Base-by-base conservation (phyloP, 2,797 vertebrate species). In the Ciconia nigra region DNA sequence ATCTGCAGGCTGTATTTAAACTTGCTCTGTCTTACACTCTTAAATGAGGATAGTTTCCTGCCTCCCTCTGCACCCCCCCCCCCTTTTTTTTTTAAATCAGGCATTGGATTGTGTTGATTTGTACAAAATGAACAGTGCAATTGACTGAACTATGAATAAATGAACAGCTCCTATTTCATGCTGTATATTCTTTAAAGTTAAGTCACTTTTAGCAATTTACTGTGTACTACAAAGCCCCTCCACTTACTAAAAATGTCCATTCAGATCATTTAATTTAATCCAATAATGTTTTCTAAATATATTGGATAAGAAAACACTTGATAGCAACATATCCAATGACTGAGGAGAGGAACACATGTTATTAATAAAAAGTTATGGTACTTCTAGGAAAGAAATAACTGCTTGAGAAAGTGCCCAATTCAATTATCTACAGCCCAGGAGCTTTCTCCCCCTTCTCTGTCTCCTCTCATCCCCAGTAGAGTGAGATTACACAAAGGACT, bases 41-140 rank as follows among this genome's bases (percentile, higher is more conserved):
- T 25, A 61, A 62, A 14, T 0, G 0, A 70, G 15, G 29, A 13
- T 31, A 37, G 47, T 10, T 37, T 77, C 54, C 63, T 22, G 14
- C 12, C 29, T 44, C 55, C 4, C 17, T n/a, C 65, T 1, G 37
- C 10, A 11, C 37, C 37, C 11, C 3, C 25, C 16, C 5, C 15
- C 2, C 19, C 15, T 46, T 7, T 11, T 24, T 65, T 46, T 61
- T 46, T 62, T 13, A 39, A 54, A 46, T 52, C 13, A 42, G 28
- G 29, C 6, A 54, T 59, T 52, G 46, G 15, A 52, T 26, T 26
- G 10, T 39, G 17, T 22, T 79, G 39, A 59, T 84, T 67, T 59
- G 37, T 89, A 78, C 12, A 67, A 79, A 79, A 58, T 5, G 11
- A 59, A 66, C 41, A 61, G 39, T 26, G 33, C 37, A 54, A 41